Conservation (phyloP, 2,888 invertebrate genomes). For the Drosophila tanythrix region DNA sequence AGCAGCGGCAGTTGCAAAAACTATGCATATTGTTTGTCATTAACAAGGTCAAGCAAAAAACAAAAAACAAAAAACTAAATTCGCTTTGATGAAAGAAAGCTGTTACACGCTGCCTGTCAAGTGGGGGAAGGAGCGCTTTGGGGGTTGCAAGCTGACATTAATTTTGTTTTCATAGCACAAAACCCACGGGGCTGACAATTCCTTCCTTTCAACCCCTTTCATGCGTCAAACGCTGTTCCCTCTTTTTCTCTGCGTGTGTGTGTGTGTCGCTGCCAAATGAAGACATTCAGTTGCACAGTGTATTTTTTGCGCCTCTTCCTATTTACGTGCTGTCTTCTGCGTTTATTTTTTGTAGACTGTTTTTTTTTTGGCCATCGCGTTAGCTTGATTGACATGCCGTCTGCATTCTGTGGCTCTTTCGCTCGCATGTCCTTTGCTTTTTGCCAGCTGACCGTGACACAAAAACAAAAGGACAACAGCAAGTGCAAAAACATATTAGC, state of each 20-base stretch:
- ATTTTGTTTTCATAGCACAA: slow-evolving; percentile 75
- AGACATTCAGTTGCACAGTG: slow-evolving; percentile 66
- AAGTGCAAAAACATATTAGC: slow-evolving; percentile 70
- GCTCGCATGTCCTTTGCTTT: slow-evolving; percentile 47
- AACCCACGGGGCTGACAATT: slow-evolving; percentile 36
- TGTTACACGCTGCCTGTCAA: slow-evolving; percentile 41
- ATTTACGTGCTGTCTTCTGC: slow-evolving; percentile 29
- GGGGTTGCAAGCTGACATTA: slow-evolving; percentile 67
- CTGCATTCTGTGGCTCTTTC: slow-evolving; percentile 55
- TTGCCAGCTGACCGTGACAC: slow-evolving; percentile 69
- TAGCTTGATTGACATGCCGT: slow-evolving; percentile 73
- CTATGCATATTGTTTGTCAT: slow-evolving; percentile 78
- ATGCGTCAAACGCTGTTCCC: slow-evolving; percentile 12
- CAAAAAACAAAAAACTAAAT: slow-evolving; percentile 52
- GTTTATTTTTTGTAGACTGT: slow-evolving; percentile 12
- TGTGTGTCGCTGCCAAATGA: slow-evolving; percentile 58
- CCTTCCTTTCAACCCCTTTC: slow-evolving; percentile 21
- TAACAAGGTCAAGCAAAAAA: slow-evolving; percentile 68
- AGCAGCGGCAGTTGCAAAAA: slow-evolving; percentile 53
- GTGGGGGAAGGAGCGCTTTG: background rate
- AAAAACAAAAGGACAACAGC: slow-evolving; percentile 29
- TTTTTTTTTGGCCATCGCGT: slow-evolving; percentile 47
- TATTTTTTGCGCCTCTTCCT: slow-evolving; percentile 23
- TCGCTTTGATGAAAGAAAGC: slow-evolving; percentile 69
- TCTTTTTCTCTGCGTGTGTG: slow-evolving; percentile 10